Evolutionary conservation across 64 coral and sea anemone species (phyloP).

Genomic region (Catalaphyllia jardinei): DNA sequence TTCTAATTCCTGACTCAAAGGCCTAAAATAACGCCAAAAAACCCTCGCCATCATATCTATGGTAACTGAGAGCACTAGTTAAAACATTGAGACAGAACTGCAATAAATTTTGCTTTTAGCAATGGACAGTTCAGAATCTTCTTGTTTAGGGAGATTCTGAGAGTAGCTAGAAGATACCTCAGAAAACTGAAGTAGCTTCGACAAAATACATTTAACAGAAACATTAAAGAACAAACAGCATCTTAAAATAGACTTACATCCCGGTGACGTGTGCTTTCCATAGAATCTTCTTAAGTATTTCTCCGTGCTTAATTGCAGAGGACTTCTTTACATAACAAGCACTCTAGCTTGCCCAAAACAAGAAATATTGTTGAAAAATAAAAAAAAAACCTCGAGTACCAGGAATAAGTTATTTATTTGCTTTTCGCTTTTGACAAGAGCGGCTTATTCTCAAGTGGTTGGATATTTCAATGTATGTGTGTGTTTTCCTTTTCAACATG

Average conservation of each 20-base stretch:
- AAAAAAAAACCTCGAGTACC: not conserved
- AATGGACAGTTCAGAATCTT: not conserved
- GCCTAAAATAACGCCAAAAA: too few relatives aligned
- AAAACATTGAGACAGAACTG: too few relatives aligned
- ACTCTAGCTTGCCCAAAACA: not conserved
- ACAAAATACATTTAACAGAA: not conserved
- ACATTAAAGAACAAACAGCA: not conserved
- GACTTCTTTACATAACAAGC: not conserved
- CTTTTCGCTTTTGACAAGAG: not conserved
- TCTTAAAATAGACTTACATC: not conserved
- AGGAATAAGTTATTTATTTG: not conserved
- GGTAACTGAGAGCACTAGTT: too few relatives aligned
- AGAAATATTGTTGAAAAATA: not conserved
- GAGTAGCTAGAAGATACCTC: not conserved
- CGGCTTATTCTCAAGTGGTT: not conserved
- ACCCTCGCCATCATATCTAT: too few relatives aligned
- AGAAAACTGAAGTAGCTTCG: not conserved
- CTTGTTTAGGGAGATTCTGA: not conserved
- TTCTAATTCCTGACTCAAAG: too few relatives aligned
- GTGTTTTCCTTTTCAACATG: not conserved
- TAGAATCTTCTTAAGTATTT: not conserved
- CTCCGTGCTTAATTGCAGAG: not conserved
- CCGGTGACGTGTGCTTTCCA: not conserved
- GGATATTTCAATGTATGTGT: not conserved
- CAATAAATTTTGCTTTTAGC: not conserved